Percentiles rank a stretch among this genome's conserved stretches.
Evolutionary conservation across 2,113 vertebrate genomes (phyloP).

Genomic region (Terrapene triunguis): DNA sequence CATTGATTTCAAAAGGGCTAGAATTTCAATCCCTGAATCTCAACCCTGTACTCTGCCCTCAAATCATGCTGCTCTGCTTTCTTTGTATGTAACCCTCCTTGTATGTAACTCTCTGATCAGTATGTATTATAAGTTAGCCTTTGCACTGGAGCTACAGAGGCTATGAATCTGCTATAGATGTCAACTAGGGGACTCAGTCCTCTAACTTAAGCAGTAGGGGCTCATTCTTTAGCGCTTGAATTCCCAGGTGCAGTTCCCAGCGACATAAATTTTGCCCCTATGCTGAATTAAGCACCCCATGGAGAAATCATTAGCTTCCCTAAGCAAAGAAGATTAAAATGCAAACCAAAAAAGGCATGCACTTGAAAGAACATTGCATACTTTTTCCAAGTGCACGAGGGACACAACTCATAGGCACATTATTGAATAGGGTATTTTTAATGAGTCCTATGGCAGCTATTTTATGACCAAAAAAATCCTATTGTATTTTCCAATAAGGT

Average conservation of each 20-base stretch:
- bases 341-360: conserved; percentile 45
- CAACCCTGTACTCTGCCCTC: background rate
- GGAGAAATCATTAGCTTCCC: conserved; percentile 56
- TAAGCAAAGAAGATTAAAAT: conserved; percentile 38
- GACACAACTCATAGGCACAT: conserved; percentile 33
- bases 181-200: conserved; percentile 6
- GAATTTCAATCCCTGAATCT: background rate
- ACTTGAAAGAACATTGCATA: conserved; percentile 48
- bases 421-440: conserved; percentile 46
- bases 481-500: conserved; percentile 19
- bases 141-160: conserved; percentile 8
- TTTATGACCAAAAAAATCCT: conserved; percentile 32
- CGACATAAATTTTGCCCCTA: background rate
- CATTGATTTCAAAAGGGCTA: background rate
- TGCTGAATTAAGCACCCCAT: conserved; percentile 37
- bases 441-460: conserved; percentile 51
- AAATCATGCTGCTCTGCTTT: background rate
- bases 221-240: conserved; percentile 26
- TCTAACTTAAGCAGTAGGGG: background rate
- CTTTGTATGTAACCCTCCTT: background rate
- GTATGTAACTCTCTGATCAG: background rate
- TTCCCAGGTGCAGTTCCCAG: background rate
- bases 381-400: conserved; percentile 32
- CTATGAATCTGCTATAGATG: background rate
- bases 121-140: background rate